These are phyloP conservation scores for Vidua macroura DNA, from an alignment of 2,113 vertebrate species.

Conservation along the genomic window DNA sequence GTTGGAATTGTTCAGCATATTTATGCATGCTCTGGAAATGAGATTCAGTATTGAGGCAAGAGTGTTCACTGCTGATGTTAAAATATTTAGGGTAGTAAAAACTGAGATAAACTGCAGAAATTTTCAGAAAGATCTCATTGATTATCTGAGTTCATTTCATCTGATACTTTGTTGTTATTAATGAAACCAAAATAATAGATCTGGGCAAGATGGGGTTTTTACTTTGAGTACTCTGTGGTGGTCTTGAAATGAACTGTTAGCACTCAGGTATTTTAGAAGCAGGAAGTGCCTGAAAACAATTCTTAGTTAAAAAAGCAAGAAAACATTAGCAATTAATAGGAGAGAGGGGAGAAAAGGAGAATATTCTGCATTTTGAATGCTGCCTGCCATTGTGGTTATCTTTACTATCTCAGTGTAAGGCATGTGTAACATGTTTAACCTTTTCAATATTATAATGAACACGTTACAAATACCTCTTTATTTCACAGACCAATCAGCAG, in stretches of 20 bases:
- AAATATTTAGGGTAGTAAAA: neutral
- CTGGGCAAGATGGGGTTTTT: neutral
- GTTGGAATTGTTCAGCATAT: neutral
- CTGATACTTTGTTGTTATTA: neutral
- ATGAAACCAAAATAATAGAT: neutral
- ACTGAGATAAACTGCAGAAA: neutral
- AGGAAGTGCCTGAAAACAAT: neutral
- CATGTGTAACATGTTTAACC: neutral
- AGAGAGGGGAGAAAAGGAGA: neutral
- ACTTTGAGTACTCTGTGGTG: neutral
- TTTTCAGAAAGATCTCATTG: neutral
- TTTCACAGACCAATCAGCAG: constrained; percentile 84
- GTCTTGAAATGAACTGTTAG: neutral
- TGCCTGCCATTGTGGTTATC: neutral
- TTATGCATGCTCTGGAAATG: neutral
- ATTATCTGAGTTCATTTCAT: neutral
- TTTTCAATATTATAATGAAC: neutral
- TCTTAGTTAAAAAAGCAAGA: neutral
- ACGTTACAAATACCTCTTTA: neutral
- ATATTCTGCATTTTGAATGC: neutral
- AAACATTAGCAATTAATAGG: neutral
- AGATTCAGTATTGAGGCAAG: neutral
- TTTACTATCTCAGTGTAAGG: neutral
- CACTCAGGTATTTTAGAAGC: neutral
- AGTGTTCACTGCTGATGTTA: neutral